A percentile compares a stretch with the other conserved stretches of the same genome.
Conservation (phyloP, 2,888 invertebrate species). For the Fissipunctia ypsillon region DNA sequence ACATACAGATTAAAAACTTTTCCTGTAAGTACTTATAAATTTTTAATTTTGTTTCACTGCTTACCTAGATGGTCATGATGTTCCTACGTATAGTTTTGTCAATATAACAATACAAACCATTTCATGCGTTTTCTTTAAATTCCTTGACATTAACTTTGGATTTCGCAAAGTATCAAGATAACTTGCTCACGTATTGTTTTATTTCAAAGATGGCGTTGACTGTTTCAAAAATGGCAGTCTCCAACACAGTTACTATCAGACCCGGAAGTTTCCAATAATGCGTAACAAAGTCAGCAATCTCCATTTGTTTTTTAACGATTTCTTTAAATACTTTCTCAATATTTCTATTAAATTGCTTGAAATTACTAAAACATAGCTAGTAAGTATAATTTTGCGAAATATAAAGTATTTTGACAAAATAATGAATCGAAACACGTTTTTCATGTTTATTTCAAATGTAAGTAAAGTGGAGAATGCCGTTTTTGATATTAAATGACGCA, state of each 20-base stretch:
- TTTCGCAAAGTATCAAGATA: no score
- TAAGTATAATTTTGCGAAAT: conserved; percentile 9
- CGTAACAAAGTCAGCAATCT: conserved; percentile 20
- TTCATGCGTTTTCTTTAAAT: conserved; percentile 17
- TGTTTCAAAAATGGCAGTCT: conserved; percentile 22
- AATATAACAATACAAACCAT: conserved; percentile 11
- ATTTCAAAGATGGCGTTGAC: conserved; percentile 12
- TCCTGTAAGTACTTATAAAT: no score
- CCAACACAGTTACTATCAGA: conserved; percentile 19
- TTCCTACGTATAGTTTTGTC: conserved; percentile 9
- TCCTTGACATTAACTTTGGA: conserved; percentile 1
- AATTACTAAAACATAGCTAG: conserved; percentile 12
- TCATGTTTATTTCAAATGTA: conserved; percentile 19
- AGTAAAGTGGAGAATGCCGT: conserved; percentile 7
- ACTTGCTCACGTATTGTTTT: no score
- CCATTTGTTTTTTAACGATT: conserved; percentile 18
- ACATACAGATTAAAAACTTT: no score
- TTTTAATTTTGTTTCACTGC: no score
- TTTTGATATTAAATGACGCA: conserved; percentile 12
- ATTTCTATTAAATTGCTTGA: conserved; percentile 16
- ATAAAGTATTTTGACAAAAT: conserved; percentile 12
- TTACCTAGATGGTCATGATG: no score
- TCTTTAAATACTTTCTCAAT: conserved; percentile 19
- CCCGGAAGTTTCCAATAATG: conserved; percentile 15
- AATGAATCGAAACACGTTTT: conserved; percentile 5